phyloP scores from a whole-genome alignment of 2,113 vertebrate genomes.

The Melospiza georgiana region DNA sequence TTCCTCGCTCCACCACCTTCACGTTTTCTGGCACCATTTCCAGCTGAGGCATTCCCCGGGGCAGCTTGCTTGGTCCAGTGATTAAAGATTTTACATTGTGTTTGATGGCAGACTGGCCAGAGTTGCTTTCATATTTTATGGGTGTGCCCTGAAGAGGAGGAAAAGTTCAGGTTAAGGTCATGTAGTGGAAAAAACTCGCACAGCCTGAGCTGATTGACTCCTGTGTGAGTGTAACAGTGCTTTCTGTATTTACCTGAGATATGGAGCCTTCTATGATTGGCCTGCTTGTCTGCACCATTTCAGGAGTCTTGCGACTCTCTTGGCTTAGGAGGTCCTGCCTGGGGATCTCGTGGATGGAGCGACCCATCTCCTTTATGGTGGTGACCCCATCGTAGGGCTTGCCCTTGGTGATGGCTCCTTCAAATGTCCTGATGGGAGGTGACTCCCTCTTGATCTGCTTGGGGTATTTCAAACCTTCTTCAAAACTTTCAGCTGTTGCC shows the following conservation, averaged over 20 bases:
- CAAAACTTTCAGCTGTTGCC: constrained; percentile 87
- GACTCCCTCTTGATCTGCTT: constrained; percentile 97
- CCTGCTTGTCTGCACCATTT: constrained; percentile 79
- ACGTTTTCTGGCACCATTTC: constrained; percentile 84
- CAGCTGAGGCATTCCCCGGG: constrained; percentile 85
- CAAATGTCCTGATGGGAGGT: constrained; percentile 90
- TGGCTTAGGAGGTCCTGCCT: constrained; percentile 87
- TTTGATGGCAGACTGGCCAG: constrained; percentile 90
- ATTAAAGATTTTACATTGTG: constrained; percentile 98
- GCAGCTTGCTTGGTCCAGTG: constrained; percentile 88
- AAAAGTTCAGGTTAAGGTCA: not conserved
- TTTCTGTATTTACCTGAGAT: constrained; percentile 82
- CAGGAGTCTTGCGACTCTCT: constrained; percentile 92
- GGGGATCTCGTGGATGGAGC: constrained; percentile 98
- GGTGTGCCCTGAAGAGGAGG: constrained; percentile 82
- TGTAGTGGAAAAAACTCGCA: not conserved
- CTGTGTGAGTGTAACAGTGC: rapidly evolving
- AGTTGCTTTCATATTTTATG: constrained; percentile 85
- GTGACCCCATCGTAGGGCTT: constrained; percentile 95
- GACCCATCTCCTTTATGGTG: constrained; percentile 97
- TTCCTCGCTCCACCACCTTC: constrained; percentile 84
- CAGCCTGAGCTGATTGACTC: not conserved
- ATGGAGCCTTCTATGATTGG: constrained; percentile 89
- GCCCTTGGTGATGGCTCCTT: constrained; percentile 94
- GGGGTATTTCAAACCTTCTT: constrained; percentile 92